phyloP scores from a whole-genome alignment of 2,888 invertebrate genomes.

The Folsomia manolachei region DNA sequence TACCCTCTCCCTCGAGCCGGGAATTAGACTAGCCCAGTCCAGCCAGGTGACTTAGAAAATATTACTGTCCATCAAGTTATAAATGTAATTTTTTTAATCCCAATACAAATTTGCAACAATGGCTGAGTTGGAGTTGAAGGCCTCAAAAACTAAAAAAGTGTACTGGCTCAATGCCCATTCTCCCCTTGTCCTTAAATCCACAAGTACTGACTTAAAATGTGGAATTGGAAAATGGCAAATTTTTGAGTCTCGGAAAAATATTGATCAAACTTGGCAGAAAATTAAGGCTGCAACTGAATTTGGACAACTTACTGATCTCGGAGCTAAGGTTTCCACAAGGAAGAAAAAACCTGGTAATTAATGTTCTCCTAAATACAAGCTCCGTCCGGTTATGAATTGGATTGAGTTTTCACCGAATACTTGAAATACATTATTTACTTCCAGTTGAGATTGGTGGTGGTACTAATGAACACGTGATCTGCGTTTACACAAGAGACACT shows the following conservation, averaged over 20 bases:
- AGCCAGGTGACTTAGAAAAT: too few relatives aligned
- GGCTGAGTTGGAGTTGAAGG: too few relatives aligned
- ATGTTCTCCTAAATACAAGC: too few relatives aligned
- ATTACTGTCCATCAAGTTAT: too few relatives aligned
- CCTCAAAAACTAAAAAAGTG: neutral
- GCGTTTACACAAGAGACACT: neutral
- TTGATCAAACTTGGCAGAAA: neutral
- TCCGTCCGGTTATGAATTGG: too few relatives aligned
- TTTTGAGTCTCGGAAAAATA: slow-evolving; percentile 1
- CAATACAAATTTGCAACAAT: too few relatives aligned
- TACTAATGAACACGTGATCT: neutral
- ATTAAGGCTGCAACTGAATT: neutral
- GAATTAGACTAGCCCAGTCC: too few relatives aligned
- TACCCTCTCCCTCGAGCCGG: too few relatives aligned
- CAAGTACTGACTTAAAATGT: neutral
- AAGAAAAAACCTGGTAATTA: slow-evolving; percentile 5
- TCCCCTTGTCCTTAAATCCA: neutral
- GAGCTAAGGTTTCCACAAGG: neutral
- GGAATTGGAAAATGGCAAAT: neutral
- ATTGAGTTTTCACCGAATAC: too few relatives aligned
- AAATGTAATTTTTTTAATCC: too few relatives aligned
- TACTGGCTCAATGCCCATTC: neutral
- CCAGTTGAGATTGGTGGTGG: slow-evolving; percentile 1
- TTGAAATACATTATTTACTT: neutral
- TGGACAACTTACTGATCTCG: neutral